Percentiles rank a stretch among this genome's conserved stretches.
These are phyloP conservation scores for Heliconius hermathena DNA, from an alignment of 1,140 invertebrate species.

Conservation along the genomic window DNA sequence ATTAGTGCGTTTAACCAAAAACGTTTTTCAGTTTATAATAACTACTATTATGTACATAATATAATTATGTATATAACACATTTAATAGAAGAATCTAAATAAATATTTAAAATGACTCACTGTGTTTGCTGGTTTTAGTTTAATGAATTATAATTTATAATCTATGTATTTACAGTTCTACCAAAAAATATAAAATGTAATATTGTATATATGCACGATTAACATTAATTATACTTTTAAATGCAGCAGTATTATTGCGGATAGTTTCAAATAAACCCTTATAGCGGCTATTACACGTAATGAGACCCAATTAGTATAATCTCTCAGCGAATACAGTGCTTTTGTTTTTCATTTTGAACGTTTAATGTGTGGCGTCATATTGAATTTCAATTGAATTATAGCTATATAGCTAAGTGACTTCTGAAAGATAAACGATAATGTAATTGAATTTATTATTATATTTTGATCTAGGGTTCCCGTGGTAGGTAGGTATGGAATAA, in stretches of 20 bases:
- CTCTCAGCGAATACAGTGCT: slow-evolving; percentile 30
- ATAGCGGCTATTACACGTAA: slow-evolving; percentile 34
- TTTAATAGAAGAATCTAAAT: no score
- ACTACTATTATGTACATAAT: no score
- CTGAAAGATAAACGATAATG: neutral
- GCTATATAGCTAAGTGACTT: neutral
- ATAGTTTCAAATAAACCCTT: slow-evolving; percentile 34
- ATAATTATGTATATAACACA: no score
- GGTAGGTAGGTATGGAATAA: neutral
- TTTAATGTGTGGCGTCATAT: slow-evolving; percentile 29
- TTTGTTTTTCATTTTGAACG: slow-evolving; percentile 35
- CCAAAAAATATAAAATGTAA: neutral
- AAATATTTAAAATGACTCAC: no score
- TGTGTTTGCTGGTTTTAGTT: no score
- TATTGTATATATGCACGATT: neutral
- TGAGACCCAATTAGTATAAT: slow-evolving; percentile 41
- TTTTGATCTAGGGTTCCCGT: neutral
- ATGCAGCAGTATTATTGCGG: slow-evolving; percentile 22
- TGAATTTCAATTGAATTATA: slow-evolving; percentile 32
- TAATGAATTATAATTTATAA: neutral
- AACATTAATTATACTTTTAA: slow-evolving; percentile 23
- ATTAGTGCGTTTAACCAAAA: no score
- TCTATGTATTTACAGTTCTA: neutral
- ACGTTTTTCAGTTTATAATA: no score
- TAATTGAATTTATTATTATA: neutral